Base-by-base conservation (phyloP, 2,797 vertebrate species). In the Myoxocephalus aenaeus region DNA sequence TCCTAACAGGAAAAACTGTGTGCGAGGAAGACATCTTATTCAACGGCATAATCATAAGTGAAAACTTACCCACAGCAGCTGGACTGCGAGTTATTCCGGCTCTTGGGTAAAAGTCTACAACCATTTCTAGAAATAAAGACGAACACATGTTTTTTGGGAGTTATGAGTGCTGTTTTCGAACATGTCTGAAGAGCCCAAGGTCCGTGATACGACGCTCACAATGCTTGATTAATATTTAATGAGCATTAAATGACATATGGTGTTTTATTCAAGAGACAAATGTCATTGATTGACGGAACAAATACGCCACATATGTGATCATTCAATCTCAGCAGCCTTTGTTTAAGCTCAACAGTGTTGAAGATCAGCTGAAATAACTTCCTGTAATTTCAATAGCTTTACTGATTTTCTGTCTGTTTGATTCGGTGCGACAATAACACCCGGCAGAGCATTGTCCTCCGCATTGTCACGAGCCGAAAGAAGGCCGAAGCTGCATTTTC, bases 401-500 rank as follows among this genome's bases (percentile, higher is more conserved):
- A 82, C 77, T 61, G 82, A 85, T 87, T 77, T 56, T 71, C 68
- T 79, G 82, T 89, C 82, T 42, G 42, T 12, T 69, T 63, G 9
- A 54, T 63, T 77, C 29, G 22, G 34, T 42, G 18, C 9, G 38
- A 70, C 51, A 66, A 79, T 64, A 50, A 72, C 61, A 70, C 57
- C 77, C 78, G 77, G 83, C 65, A n/a, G 38, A 7, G 2, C 25
- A 22, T 63, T 22, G 67, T 79, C 67, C 70, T 62, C 38, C 34
- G 6, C n/a, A 64, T 80, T 80, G 81, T 82, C 7, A 18, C 14
- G 29, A 68, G 46, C 70, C 79, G 59, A 76, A 78, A 70, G 50
- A 38, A 70, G 80, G 75, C 68, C 56, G 50, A 70, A 75, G 71
- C 77, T 85, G 61, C 67, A 80, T 86, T 87, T 88, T 84, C 57